A percentile compares a stretch with the other conserved stretches of the same genome.
phyloP scores from a whole-genome alignment of 2,797 vertebrate species.

The Diplodus puntazzo region DNA sequence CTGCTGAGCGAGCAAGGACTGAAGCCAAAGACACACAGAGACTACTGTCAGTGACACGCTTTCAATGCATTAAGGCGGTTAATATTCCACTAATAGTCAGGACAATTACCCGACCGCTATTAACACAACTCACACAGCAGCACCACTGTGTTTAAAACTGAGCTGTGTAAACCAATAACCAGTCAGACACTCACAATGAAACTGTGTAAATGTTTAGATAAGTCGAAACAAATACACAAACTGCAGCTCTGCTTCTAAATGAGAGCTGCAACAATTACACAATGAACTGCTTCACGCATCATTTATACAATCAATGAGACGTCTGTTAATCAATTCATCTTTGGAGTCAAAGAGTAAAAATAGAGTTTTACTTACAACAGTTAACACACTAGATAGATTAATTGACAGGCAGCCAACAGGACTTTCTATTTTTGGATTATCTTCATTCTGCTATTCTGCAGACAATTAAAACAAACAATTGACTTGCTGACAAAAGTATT shows the following conservation, averaged over 20 bases:
- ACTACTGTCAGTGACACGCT: not conserved
- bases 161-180: not conserved
- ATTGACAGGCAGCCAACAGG: not conserved
- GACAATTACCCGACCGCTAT: not conserved
- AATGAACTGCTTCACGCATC: not conserved
- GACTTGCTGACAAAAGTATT: conserved; percentile 12
- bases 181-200: too few relatives aligned
- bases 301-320: not conserved
- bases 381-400: not conserved
- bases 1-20: not conserved
- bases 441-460: not conserved
- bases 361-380: not conserved
- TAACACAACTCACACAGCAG: not conserved
- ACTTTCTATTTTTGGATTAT: not conserved
- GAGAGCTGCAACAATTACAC: not conserved
- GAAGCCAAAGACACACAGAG: not conserved
- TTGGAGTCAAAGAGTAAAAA: not conserved
- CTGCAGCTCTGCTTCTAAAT: not conserved
- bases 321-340: not conserved
- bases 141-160: not conserved
- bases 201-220: not conserved
- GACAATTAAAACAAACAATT: not conserved
- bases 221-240: too few relatives aligned
- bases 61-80: not conserved
- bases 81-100: not conserved